Base-by-base conservation (phyloP, 2,797 vertebrate genomes). In the Betta splendens region DNA sequence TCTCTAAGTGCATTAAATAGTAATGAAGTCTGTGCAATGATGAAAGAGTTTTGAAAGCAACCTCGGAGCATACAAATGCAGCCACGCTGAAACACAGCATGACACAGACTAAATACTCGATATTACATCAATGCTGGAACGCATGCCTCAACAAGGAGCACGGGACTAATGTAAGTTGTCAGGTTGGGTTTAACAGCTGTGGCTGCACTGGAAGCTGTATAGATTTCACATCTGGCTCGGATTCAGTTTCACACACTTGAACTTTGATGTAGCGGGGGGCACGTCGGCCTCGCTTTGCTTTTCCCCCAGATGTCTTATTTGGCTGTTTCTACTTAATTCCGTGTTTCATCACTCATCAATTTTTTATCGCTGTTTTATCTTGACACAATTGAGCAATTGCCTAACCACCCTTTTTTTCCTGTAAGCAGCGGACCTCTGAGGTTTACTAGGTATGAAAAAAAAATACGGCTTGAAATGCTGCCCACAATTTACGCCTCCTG, bases 331-430 rank as follows among this genome's bases (percentile, higher is more conserved):
- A 69, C 80, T 29, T 82, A 83, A 85, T 83, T 78, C 75, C 71
- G 32, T 63, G 83, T 76, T 86, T 87, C 83, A 81, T 85, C 77
- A 73, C 63, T 78, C 83, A 86, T 86, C 81, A 86, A 72, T 83
- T 82, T 78, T 87, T 83, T 76, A 87, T 79, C 78, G 79, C 74
- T 64, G 66, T 76, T 87, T 87, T 85, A 82, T 85, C 74, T 76
- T 72, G 84, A 85, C 79, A 85, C 79, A 84, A 83, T 55, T 81
- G 80, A 82, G 79, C 83, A 82, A 81, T 70, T 79, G 79, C 68
- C 70, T 63, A 58, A 69, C 64, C 70, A 47, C 44, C n/a, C n/a
- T n/a, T 60, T 67, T 63, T 73, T 71, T 60, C 65, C 63, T 54
- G 68, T 72, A 72, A 84, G 69, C 72, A 71, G 59, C 49, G 50